Percentiles rank a stretch among this genome's conserved stretches.
phyloP scores from a whole-genome alignment of 2,888 invertebrate species.

The Thumatha senex region DNA sequence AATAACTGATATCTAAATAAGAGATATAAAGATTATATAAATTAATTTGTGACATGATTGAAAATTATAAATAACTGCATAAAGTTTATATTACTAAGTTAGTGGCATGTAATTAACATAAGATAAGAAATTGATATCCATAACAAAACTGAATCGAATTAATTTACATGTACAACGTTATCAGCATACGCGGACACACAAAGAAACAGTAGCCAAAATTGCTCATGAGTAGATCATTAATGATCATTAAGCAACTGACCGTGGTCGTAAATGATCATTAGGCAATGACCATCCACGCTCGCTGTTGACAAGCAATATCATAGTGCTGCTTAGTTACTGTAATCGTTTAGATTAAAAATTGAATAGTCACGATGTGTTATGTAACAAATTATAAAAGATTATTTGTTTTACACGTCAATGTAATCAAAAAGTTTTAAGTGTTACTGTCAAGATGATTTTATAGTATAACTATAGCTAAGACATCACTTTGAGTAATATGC shows the following conservation, averaged over 20 bases:
- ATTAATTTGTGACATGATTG: no score
- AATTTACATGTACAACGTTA: background rate
- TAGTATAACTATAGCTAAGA: background rate
- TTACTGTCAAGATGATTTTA: background rate
- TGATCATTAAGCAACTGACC: conserved; percentile 17
- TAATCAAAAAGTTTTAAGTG: conserved; percentile 5
- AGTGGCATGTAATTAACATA: no score
- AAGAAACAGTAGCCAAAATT: background rate
- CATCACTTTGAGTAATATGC: background rate
- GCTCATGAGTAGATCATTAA: conserved; percentile 23
- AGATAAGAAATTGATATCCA: background rate
- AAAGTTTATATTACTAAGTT: no score
- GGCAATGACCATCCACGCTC: conserved; percentile 8
- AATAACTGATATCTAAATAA: no score
- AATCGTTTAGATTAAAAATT: conserved; percentile 13
- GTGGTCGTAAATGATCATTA: conserved; percentile 3
- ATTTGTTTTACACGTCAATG: conserved; percentile 10
- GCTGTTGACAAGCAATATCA: conserved; percentile 30
- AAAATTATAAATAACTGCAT: no score
- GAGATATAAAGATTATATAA: no score
- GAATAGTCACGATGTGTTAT: conserved; percentile 22
- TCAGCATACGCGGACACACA: background rate
- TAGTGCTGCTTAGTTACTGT: conserved; percentile 18
- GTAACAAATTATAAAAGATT: conserved; percentile 3
- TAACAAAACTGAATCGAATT: background rate